Percentiles rank a stretch among this genome's conserved stretches.
These are phyloP conservation scores for Cassiopea xamachana DNA, from an alignment of 30 jellyfish, hydroid and myxozoan genomes.

Conservation along the genomic window DNA sequence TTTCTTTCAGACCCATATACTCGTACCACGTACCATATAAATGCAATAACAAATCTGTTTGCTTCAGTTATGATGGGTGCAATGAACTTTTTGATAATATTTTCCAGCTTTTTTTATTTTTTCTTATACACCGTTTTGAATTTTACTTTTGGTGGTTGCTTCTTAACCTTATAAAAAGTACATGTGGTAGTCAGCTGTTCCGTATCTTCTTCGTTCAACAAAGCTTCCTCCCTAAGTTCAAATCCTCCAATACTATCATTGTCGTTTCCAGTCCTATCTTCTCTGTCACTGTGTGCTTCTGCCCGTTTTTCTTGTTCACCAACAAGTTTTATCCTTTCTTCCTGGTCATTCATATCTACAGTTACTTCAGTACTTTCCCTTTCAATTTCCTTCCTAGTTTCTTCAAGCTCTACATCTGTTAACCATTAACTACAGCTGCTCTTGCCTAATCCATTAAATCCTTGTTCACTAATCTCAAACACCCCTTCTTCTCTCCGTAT, in stretches of 20 bases:
- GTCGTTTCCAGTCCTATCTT: neutral
- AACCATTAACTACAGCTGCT: constrained; percentile 1
- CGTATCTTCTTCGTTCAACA: neutral
- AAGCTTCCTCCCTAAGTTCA: neutral
- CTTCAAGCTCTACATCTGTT: constrained; percentile 24
- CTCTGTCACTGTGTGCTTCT: neutral
- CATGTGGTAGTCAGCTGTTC: neutral
- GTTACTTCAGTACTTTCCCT: neutral
- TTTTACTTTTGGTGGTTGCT: neutral
- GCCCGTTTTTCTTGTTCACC: neutral
- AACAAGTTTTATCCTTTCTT: neutral
- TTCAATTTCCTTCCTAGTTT: neutral
- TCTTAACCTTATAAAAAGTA: no score
- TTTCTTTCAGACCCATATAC: constrained; percentile 3
- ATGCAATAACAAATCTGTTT: neutral
- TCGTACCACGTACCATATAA: neutral
- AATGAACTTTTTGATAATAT: neutral
- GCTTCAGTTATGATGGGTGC: neutral
- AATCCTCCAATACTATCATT: neutral
- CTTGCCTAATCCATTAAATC: constrained; percentile 2
- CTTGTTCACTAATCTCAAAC: constrained; percentile 34
- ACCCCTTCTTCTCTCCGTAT: constrained; percentile 12
- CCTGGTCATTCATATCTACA: neutral
- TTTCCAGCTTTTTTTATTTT: neutral
- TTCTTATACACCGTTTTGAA: neutral